Base-by-base conservation (phyloP, 2,888 invertebrate genomes). In the Caenorhabditis imperialis region DNA sequence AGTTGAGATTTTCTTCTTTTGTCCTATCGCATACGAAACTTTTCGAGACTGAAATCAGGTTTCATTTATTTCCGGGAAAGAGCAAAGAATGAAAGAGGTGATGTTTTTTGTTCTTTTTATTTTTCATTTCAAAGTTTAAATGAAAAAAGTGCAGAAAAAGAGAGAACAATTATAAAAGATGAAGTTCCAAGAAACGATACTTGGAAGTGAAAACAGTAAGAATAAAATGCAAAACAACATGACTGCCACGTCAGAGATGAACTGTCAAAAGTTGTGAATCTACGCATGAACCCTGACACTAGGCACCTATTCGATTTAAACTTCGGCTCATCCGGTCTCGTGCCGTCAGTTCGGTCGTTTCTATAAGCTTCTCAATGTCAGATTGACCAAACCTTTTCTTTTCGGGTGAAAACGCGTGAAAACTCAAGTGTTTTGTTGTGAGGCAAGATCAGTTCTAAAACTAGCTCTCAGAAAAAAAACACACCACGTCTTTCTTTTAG, bases 251-350 rank as follows among this genome's bases (percentile, higher is more conserved):
- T 47, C 38, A 44, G 44, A 23, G 23, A 38, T n/a, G 47, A 54
- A 25, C 22, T 45, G 45, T 54, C 18, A 45, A 54, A 47, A 47
- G 35, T 37, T 30, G 8, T 22, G n/a, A 50, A 22, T 35, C 42
- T 30, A 45, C 62, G 50, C 44, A 51, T 45, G 38, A 53, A 53
- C 47, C 62, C 37, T 47, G 20, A 63, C 23, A 55, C 30, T n/a
- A 42, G 38, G 22, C n/a, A 42, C n/a, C 18, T 37, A 45, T 38
- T 35, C 8, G 48, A 42, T 51, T 51, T 44, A 57, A 57, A 50
- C 37, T 57, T 57, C 57, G 57, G 57, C 50, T 67, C 35, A 67
- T 57, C 67, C 40, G 40, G 51, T 50, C 57, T 44, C 51, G 57
- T 67, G 57, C 37, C 57, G 57, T 67, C 67, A 62, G 7, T 37